A percentile compares a stretch with the other conserved stretches of the same genome.
These are phyloP conservation scores for Gymnocephalus cernua DNA, from an alignment of 2,113 vertebrate species.

Conservation along the genomic window DNA sequence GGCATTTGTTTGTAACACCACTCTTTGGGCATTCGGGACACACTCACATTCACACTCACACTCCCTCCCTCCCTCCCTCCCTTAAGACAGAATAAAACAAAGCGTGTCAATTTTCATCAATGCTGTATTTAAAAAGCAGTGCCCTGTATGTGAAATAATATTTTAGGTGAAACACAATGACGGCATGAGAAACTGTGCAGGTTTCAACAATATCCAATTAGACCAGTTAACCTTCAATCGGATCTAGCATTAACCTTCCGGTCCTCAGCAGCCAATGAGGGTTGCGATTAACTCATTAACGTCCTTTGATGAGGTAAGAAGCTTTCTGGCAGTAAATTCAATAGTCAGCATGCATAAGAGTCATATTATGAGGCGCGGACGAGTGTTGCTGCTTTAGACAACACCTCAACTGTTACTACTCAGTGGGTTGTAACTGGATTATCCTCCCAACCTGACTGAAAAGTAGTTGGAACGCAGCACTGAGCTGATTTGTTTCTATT, in stretches of 20 bases:
- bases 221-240: conserved; percentile 67
- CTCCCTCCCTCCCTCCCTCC: too few relatives aligned
- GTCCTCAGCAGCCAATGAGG: conserved; percentile 37
- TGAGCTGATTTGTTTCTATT: conserved; percentile 10
- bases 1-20: conserved; percentile 36
- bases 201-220: conserved; percentile 58
- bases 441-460: neutral
- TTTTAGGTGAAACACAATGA: conserved; percentile 48
- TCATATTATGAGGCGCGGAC: conserved; percentile 14
- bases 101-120: conserved; percentile 27
- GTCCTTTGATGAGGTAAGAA: conserved; percentile 41
- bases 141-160: conserved; percentile 49
- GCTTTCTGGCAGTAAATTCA: conserved; percentile 33
- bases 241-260: conserved; percentile 47
- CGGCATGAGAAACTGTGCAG: conserved; percentile 35
- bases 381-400: neutral
- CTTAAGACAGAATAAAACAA: neutral
- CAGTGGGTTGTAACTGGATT: neutral
- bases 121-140: conserved; percentile 46
- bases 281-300: conserved; percentile 51
- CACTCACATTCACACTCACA: neutral
- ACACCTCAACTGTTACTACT: conserved; percentile 1
- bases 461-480: neutral
- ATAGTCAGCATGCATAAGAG: conserved; percentile 27
- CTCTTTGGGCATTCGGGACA: neutral